Evolutionary conservation across 2,888 invertebrate species (phyloP).

Genomic region (Xestobium rufovillosum): DNA sequence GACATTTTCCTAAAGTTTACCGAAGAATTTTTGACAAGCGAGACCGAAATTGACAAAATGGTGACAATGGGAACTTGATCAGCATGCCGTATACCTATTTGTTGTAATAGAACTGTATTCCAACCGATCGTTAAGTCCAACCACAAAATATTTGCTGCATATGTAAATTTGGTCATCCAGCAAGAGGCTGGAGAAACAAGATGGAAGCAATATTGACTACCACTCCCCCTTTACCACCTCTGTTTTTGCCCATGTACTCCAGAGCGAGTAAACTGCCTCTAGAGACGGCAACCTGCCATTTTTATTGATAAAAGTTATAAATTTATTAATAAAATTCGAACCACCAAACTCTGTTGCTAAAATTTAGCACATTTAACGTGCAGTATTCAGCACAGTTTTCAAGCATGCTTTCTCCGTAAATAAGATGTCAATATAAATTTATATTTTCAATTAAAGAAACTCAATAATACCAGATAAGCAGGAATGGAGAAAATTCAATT

Average conservation of each 20-base stretch:
- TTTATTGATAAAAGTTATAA: no score
- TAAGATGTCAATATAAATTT: slow-evolving; percentile 6
- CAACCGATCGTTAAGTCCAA: slow-evolving; percentile 48
- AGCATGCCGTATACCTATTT: no score
- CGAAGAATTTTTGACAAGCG: no score
- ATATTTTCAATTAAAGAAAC: no score
- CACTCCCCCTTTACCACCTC: slow-evolving; percentile 54
- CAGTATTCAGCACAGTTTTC: not conserved
- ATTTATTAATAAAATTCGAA: slow-evolving; percentile 7
- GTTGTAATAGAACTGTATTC: slow-evolving; percentile 32
- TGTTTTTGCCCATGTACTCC: slow-evolving; percentile 52
- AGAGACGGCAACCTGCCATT: slow-evolving; percentile 42
- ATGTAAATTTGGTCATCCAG: slow-evolving; percentile 52
- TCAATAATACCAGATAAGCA: no score
- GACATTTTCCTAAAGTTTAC: no score
- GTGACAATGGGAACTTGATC: no score
- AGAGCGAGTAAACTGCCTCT: slow-evolving; percentile 49
- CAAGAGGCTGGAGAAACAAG: slow-evolving; percentile 49
- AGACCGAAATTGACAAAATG: no score
- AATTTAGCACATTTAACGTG: not conserved
- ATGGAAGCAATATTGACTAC: slow-evolving; percentile 62
- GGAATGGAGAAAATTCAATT: no score
- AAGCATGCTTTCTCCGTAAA: not conserved
- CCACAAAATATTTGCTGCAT: slow-evolving; percentile 52
- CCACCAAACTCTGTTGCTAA: not conserved